Percentiles rank a stretch among this genome's conserved stretches.
Conservation (phyloP, 2,113 vertebrate genomes). For the Cygnus buccinator region DNA sequence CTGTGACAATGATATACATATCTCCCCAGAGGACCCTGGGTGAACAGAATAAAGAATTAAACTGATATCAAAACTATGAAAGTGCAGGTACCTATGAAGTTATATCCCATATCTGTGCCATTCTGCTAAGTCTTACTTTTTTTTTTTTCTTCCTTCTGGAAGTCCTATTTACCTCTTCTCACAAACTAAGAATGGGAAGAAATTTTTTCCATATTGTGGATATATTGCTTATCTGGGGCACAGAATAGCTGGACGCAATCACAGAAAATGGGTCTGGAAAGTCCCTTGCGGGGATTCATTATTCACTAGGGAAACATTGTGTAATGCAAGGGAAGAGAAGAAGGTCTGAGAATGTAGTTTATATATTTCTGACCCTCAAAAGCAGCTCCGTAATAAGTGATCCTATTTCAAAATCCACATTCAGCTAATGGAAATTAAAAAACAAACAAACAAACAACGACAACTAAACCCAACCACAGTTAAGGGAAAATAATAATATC, state of each 20-base stretch:
- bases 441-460: not conserved
- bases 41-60: not conserved
- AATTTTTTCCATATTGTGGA: not conserved
- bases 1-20: not conserved
- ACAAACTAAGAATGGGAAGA: not conserved
- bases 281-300: not conserved
- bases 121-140: not conserved
- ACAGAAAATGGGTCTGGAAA: not conserved
- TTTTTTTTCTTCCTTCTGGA: not conserved
- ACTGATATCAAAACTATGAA: not conserved
- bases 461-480: not conserved
- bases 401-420: conserved; percentile 27
- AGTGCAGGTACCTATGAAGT: not conserved
- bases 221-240: not conserved
- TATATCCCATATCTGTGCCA: not conserved
- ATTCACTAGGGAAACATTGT: not conserved
- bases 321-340: not conserved
- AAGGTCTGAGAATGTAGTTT: not conserved
- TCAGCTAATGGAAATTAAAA: conserved; percentile 32
- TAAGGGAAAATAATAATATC: conserved; percentile 23
- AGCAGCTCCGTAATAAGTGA: conserved; percentile 8
- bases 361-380: not conserved
- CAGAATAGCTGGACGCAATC: not conserved
- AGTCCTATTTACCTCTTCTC: not conserved
- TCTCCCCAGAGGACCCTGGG: not conserved